Evolutionary conservation across 2,797 vertebrate species (phyloP), one percentile per base, ranked within the genome.

Genomic region (Lepidocolaptes lacrymiger): DNA sequence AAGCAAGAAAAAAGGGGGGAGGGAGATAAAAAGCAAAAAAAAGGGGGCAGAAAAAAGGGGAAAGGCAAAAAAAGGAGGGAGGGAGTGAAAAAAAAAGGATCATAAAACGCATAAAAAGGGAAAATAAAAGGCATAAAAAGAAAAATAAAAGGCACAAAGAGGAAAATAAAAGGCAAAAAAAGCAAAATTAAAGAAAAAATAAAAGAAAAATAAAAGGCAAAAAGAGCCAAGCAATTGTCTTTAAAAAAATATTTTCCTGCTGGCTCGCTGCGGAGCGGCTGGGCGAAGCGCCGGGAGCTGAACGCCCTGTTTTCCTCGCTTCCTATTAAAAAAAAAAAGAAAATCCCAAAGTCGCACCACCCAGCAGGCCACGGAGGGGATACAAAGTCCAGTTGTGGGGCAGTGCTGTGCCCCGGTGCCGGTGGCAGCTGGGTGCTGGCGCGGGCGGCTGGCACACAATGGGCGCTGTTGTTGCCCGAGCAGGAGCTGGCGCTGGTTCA

Each of bases 371-470:
- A 8, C 13, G 59, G 66, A 17, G 0, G 64, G 77, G 86, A 91
- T 41, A 91, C 92, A 89, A 91, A 94, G 94, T 89, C 94, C 94
- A 32, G 74, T 82, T 87, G 89, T 96, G 76, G 76, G 69, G 89
- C 83, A 84, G 30, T 26, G 22, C 34, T 89, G 93, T 74, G 49
- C 77, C 93, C 95, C 64, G 1, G 23, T 72, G 64, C 54, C 63
- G 27, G 85, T 61, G 19, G 91, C 89, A 80, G 94, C 91, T 85
- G 88, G 91, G 89, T 79, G 95, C 84, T 64, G 36, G 86, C 86
- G 39, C 81, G 1, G 74, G 84, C 51, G 14, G 32, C 58, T 12
- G 74, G 66, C 28, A 30, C 87, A 89, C 91, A 96, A 96, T 89
- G 71, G 93, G 32, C 28, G 68, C 92, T 76, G 72, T 91, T 93